A percentile compares a stretch with the other conserved stretches of the same genome.
phyloP scores from a whole-genome alignment of 2,797 vertebrate genomes.

The Artibeus jamaicensis region DNA sequence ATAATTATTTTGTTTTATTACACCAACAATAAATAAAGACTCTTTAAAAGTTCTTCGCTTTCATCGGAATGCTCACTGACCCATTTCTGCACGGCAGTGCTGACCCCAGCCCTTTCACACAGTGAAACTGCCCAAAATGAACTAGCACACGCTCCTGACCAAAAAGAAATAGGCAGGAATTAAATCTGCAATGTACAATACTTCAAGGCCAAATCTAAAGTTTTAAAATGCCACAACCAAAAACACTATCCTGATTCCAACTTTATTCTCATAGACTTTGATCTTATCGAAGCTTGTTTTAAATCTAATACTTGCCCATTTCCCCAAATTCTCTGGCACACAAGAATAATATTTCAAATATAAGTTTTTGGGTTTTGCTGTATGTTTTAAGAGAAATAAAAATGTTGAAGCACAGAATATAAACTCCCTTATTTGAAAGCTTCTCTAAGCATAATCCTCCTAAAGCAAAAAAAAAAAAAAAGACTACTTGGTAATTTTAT shows the following conservation, averaged over 20 bases:
- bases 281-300: conserved; percentile 58
- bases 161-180: conserved; percentile 44
- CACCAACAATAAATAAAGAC: conserved; percentile 68
- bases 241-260: conserved; percentile 52
- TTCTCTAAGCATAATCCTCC: conserved; percentile 44
- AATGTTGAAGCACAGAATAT: conserved; percentile 18
- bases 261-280: conserved; percentile 44
- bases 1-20: conserved; percentile 61
- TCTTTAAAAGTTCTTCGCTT: conserved; percentile 60
- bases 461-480: background rate
- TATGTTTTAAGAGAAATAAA: conserved; percentile 57
- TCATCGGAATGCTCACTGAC: conserved; percentile 61
- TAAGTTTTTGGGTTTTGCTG: background rate
- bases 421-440: conserved; percentile 23
- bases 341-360: conserved; percentile 44
- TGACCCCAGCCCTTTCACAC: conserved; percentile 73
- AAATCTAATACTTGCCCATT: conserved; percentile 25
- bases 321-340: conserved; percentile 42
- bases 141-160: background rate
- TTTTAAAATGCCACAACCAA: conserved; percentile 50
- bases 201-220: conserved; percentile 50
- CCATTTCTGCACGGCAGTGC: conserved; percentile 39
- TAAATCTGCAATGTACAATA: conserved; percentile 42
- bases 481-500: background rate
- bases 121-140: conserved; percentile 66